Evolutionary conservation across 2,797 vertebrate genomes (phyloP), one percentile per base, ranked within the genome.

Genomic region (Pterois miles): DNA sequence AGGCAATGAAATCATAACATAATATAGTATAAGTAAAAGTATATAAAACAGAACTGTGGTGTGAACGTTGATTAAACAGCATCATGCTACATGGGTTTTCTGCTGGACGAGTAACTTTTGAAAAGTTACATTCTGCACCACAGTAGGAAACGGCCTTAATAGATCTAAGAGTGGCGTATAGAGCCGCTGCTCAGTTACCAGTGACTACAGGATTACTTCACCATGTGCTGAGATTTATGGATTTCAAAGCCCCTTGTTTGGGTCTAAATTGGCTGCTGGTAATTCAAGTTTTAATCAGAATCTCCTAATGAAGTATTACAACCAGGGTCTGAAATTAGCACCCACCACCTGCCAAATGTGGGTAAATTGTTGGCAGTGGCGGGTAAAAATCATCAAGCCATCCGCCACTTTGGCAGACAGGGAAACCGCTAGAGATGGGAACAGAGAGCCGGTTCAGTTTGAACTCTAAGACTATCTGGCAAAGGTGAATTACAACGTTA

Each of bases 121-220:
- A 69, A 63, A 34, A 50, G 46, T 60, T 66, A 20, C 12, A 86
- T 38, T 78, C 80, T 80, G 31, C 8, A 70, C 12, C 33, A 53
- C 56, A 71, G 57, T 36, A 70, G 50, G 48, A 78, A 80, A 80
- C 36, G 16, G 36, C 67, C 43, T 46, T 50, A 71, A 80, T 36
- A 71, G 38, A 74, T 83, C 78, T 58, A 46, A 58, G 34, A 63
- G 58, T 14, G 67, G 48, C 1, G 29, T 59, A 71, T n/a, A 80
- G 58, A 81, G 36, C 31, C 67, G 68, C n/a, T 74, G 72, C 83
- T 87, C 79, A 74, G 84, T 77, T 77, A 77, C n/a, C 40, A 62
- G 25, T 33, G 66, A 82, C 27, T 67, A 54, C 68, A 76, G 62
- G 25, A 83, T 80, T 80, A 65, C 38, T 74, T 71, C 48, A 2